Conservation (phyloP, 2,888 invertebrate species). For the Halocaridina rubra region DNA sequence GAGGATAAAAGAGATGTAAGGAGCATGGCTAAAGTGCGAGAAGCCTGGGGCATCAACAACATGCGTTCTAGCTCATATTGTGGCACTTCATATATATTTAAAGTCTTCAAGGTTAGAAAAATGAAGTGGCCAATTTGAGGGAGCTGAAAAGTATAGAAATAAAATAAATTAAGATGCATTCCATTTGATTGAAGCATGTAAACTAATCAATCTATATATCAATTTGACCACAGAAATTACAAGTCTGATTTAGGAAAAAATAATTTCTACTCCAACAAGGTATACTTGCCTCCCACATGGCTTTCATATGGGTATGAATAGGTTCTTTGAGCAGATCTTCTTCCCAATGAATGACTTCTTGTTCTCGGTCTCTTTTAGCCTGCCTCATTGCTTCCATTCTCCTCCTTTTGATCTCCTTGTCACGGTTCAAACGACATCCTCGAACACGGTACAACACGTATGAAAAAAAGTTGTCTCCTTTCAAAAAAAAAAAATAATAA, state of each 20-base stretch:
- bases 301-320: slow-evolving; percentile 69
- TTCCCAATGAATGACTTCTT: slow-evolving; percentile 71
- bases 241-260: too few relatives aligned
- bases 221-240: too few relatives aligned
- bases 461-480: slow-evolving; percentile 65
- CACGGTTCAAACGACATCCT: slow-evolving; percentile 67
- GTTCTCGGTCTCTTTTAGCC: slow-evolving; percentile 69
- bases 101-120: slow-evolving; percentile 70
- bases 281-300: slow-evolving; percentile 73
- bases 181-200: too few relatives aligned
- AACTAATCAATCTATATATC: too few relatives aligned
- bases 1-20: slow-evolving; percentile 72
- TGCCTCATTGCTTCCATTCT: slow-evolving; percentile 68
- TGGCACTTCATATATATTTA: slow-evolving; percentile 72
- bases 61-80: slow-evolving; percentile 74
- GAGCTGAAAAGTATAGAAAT: slow-evolving; percentile 69
- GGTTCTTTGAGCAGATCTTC: slow-evolving; percentile 69
- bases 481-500: too few relatives aligned
- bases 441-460: slow-evolving; percentile 68
- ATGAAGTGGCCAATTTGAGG: slow-evolving; percentile 74
- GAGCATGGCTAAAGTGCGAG: slow-evolving; percentile 71
- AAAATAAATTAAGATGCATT: not conserved
- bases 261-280: too few relatives aligned
- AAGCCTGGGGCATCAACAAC: slow-evolving; percentile 73
- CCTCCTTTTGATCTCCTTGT: slow-evolving; percentile 66